Conservation (phyloP, 2,797 vertebrate genomes). For the Fistularia commersonii region DNA sequence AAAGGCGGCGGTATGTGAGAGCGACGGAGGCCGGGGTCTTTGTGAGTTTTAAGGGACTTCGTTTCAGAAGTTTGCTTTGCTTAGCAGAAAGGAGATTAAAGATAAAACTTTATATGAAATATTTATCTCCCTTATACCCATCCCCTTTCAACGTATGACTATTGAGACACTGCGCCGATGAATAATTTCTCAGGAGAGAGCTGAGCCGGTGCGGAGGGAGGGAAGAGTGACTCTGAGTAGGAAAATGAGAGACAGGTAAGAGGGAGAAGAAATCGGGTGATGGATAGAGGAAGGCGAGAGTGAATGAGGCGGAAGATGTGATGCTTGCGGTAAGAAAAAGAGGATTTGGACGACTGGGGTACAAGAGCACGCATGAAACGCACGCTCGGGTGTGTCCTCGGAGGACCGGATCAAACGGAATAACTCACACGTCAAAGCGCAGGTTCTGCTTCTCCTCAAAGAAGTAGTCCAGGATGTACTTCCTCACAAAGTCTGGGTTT, state of each 20-base stretch:
- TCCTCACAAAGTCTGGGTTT: slow-evolving; percentile 94
- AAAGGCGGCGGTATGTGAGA: slow-evolving; percentile 18
- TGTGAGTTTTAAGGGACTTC: slow-evolving; percentile 32
- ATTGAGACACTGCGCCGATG: slow-evolving; percentile 56
- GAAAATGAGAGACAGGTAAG: slow-evolving; percentile 25
- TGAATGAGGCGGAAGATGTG: slow-evolving; percentile 21
- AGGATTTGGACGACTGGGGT: slow-evolving; percentile 20
- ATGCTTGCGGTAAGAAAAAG: slow-evolving; percentile 23
- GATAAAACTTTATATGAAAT: slow-evolving; percentile 67
- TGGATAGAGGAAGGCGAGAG: slow-evolving; percentile 9
- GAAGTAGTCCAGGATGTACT: slow-evolving; percentile 94
- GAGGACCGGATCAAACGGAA: slow-evolving; percentile 54
- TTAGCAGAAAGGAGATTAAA: slow-evolving; percentile 52
- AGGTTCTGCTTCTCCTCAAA: slow-evolving; percentile 97
- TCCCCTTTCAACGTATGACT: slow-evolving; percentile 54
- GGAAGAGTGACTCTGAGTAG: slow-evolving; percentile 12
- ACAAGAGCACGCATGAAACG: slow-evolving; percentile 21
- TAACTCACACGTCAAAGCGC: slow-evolving; percentile 93
- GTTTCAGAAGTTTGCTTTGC: slow-evolving; percentile 57
- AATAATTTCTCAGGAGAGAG: slow-evolving; percentile 65
- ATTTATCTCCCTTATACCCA: slow-evolving; percentile 64
- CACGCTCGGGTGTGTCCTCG: slow-evolving; percentile 16
- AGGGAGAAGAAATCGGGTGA: slow-evolving; percentile 17
- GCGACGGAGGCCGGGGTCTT: slow-evolving; percentile 8
- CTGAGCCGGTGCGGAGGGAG: slow-evolving; percentile 17